Evolutionary conservation across 1,140 invertebrate species (phyloP), one percentile per base, ranked within the genome.

Genomic region (Goniozus legneri): DNA sequence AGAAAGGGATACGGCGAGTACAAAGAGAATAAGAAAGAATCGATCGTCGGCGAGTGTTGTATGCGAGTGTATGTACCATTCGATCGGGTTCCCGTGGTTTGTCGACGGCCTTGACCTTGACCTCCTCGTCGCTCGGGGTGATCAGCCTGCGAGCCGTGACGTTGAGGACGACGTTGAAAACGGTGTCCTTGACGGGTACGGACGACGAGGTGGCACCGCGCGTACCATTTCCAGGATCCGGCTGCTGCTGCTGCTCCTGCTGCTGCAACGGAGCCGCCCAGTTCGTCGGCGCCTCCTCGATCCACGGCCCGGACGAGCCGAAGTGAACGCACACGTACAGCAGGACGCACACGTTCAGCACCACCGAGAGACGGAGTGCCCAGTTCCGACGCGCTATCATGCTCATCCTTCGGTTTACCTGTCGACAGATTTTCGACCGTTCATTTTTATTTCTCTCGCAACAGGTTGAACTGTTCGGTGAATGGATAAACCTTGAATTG

Each of bases 341-440:
- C 19, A 88, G 69, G 30, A 87, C 84, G 52, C 79, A 83, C 36
- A 87, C 77, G 61, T 87, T 88, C 39, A 86, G 79, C 36, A 87
- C 79, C 56, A 88, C 84, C 69, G 85, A 87, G 65, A 86, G 81
- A 53, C 84, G 78, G 59, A 88, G 79, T 67, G 85, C 75, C 80
- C 84, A 84, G 68, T 86, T 87, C 52, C 84, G 79, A 50, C 84
- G 79, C 46, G 53, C 44, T 31, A 60, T 58, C 36, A 18, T 10
- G 24, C 24, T 27, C 24, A 27, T 27, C 24, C 10, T 27, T 10
- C 24, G n/a, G n/a, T n/a, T n/a, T n/a, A n/a, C n/a, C n/a, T n/a
- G n/a, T n/a, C n/a, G n/a, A n/a, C n/a, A n/a, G n/a, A n/a, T n/a
- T n/a, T n/a, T n/a, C n/a, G n/a, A n/a, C n/a, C n/a, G n/a, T n/a